Conservation (phyloP, 92 coral and sea anemone species). For the Zoanthus sansibaricus region DNA sequence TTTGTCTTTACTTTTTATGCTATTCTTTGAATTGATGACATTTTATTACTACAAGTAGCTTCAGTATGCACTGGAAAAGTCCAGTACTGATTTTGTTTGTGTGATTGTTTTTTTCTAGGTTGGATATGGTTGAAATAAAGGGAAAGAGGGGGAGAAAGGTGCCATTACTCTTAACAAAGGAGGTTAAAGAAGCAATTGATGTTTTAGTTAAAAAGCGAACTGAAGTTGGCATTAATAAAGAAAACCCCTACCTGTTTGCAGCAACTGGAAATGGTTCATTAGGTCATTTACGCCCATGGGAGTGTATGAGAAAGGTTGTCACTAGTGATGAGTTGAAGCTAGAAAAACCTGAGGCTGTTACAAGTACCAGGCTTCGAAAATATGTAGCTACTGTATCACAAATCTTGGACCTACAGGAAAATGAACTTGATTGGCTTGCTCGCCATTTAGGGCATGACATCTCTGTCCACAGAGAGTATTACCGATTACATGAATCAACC, state of each 20-base stretch:
- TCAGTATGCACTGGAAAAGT: background rate
- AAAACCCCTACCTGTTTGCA: constrained; percentile 38
- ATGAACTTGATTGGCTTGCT: constrained; percentile 59
- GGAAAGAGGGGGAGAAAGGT: constrained; percentile 33
- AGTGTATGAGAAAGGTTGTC: constrained; percentile 26
- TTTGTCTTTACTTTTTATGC: too few relatives aligned
- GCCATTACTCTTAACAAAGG: constrained; percentile 38
- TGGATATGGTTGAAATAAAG: constrained; percentile 36
- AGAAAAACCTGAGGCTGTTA: constrained; percentile 52
- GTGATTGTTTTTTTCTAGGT: background rate
- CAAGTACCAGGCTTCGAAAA: constrained; percentile 53
- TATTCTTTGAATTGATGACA: too few relatives aligned
- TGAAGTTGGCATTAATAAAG: background rate
- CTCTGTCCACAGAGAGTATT: constrained; percentile 44
- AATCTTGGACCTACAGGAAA: constrained; percentile 51
- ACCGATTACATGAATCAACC: constrained; percentile 55
- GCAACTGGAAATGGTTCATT: background rate
- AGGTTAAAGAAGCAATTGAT: constrained; percentile 26
- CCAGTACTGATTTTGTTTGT: background rate
- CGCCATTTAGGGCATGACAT: constrained; percentile 60
- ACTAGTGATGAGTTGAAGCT: constrained; percentile 26
- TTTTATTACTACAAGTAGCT: background rate
- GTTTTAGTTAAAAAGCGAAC: constrained; percentile 7
- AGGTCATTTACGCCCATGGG: constrained; percentile 11
- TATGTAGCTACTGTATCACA: constrained; percentile 62